phyloP scores from a whole-genome alignment of 2,113 vertebrate species.

The Nettapus auritus region DNA sequence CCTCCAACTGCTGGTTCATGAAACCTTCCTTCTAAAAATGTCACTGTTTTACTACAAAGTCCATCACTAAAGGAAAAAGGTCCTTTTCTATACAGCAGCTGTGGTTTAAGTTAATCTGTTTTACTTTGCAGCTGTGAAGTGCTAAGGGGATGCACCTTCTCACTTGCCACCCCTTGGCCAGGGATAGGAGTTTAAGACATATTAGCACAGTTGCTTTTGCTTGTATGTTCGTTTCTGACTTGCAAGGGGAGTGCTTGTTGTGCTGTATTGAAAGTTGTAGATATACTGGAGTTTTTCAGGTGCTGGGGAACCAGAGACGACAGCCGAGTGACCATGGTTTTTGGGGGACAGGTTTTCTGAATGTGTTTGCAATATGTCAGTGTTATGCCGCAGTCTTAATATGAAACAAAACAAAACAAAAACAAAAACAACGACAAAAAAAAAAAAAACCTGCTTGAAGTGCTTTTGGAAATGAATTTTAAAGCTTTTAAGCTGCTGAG shows the following conservation, averaged over 20 bases:
- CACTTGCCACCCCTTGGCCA: not conserved
- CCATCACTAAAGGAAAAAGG: not conserved
- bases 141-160: not conserved
- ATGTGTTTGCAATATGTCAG: not conserved
- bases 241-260: not conserved
- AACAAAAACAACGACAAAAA: too few species aligned
- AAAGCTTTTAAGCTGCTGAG: not conserved
- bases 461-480: not conserved
- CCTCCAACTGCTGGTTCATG: not conserved
- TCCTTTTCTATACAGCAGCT: not conserved
- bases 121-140: not conserved
- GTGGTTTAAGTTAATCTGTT: not conserved
- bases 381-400: not conserved
- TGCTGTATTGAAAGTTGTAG: not conserved
- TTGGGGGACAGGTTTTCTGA: rapidly evolving
- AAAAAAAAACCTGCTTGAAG: not conserved
- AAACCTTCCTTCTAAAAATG: not conserved
- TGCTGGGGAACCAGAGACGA: not conserved
- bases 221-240: not conserved
- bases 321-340: not conserved
- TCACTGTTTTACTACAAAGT: not conserved
- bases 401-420: not conserved
- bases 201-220: not conserved
- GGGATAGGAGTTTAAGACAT: not conserved
- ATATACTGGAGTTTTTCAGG: not conserved